These are phyloP conservation scores for Crepidodera aurea DNA, from an alignment of 2,888 invertebrate genomes.

Conservation along the genomic window DNA sequence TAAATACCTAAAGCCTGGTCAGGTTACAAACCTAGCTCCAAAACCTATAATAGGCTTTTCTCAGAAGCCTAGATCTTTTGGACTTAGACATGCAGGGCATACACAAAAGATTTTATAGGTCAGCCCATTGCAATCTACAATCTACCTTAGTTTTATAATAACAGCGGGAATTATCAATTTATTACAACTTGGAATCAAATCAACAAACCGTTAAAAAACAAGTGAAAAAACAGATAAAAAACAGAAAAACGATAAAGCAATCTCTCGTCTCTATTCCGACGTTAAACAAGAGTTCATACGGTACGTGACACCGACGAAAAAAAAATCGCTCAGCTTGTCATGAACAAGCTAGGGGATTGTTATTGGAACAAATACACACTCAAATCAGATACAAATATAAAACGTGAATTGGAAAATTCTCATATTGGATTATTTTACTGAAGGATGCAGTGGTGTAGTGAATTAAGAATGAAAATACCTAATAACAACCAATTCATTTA, in stretches of 20 bases:
- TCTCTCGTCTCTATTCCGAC: constrained; percentile 24
- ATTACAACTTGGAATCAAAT: background rate
- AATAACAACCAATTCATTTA: too few species aligned
- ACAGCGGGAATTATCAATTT: background rate
- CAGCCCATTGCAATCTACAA: too few species aligned
- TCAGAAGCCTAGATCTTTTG: too few species aligned
- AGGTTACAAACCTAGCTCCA: too few species aligned
- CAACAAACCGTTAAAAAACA: background rate
- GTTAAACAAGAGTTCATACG: constrained; percentile 31
- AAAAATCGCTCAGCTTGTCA: constrained; percentile 54
- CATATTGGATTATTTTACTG: constrained; percentile 52
- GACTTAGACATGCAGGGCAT: too few species aligned
- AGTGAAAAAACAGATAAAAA: background rate
- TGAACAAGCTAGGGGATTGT: constrained; percentile 53
- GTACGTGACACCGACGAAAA: constrained; percentile 48
- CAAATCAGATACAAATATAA: constrained; percentile 41
- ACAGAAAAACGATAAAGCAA: constrained; percentile 12
- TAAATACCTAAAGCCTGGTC: too few species aligned
- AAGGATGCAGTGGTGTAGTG: background rate
- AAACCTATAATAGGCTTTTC: too few species aligned
- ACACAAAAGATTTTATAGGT: too few species aligned
- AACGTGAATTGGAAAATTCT: constrained; percentile 48
- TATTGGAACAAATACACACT: constrained; percentile 49
- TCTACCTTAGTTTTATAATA: too few species aligned
- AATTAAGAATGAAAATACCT: too few species aligned